Percentiles rank a stretch among this genome's conserved stretches.
Conservation (phyloP, 2,797 vertebrate genomes). For the Petrocephalus sullivani region DNA sequence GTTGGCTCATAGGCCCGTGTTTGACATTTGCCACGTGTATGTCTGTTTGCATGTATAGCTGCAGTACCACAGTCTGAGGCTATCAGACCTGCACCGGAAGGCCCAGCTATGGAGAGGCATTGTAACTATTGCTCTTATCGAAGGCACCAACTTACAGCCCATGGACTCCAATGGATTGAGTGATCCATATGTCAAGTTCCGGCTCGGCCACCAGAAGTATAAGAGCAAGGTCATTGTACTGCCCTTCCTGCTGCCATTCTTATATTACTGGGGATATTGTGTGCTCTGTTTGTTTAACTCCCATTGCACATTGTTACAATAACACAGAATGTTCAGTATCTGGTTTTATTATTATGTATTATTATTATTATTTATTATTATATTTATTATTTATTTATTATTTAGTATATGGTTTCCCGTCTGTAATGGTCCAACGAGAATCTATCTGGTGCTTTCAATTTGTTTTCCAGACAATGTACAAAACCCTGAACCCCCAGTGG, state of each 20-base stretch:
- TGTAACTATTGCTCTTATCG: constrained; percentile 88
- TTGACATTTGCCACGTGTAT: constrained; percentile 8
- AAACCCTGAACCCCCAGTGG: constrained; percentile 94
- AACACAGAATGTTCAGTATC: background rate
- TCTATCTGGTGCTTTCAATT: background rate
- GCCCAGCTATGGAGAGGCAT: constrained; percentile 94
- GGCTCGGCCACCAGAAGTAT: constrained; percentile 91
- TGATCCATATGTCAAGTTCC: constrained; percentile 93
- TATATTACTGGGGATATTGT: background rate
- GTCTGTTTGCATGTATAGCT: constrained; percentile 20
- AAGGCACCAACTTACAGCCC: constrained; percentile 80
- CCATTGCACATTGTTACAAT: background rate
- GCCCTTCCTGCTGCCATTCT: too few relatives aligned
- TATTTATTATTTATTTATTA: too few relatives aligned
- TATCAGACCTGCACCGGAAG: constrained; percentile 87
- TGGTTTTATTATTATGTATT: background rate
- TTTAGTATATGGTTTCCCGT: background rate
- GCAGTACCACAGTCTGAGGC: constrained; percentile 85
- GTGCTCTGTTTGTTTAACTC: background rate
- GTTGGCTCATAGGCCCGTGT: constrained; percentile 19
- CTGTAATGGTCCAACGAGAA: background rate
- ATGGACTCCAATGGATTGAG: constrained; percentile 90
- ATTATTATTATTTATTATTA: too few relatives aligned
- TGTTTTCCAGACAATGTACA: constrained; percentile 74
- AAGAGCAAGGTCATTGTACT: constrained; percentile 85